Base-by-base conservation (phyloP, 2,888 invertebrate species). In the Xylocampa areola region DNA sequence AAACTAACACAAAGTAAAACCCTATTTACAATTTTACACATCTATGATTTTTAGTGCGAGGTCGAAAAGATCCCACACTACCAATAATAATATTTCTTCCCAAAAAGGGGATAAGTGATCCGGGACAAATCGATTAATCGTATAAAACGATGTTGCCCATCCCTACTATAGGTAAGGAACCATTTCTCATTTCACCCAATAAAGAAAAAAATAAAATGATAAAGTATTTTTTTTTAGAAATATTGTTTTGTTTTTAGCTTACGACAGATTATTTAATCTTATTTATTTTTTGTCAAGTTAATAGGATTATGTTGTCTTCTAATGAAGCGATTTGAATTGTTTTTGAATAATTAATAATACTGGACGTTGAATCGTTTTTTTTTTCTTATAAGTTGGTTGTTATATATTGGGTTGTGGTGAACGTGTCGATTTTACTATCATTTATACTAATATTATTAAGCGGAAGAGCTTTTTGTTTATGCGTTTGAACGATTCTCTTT, bases 111-210 rank as follows among this genome's bases (percentile, higher is more conserved):
- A 63, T 67, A 63, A 60, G 54, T 59, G 67, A 61, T 59, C 50
- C 59, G 44, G 25, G 53, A 57, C 48, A 59, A 70, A 63, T 60
- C 51, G 62, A 71, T 75, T 76, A 76, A 49, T 45, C 48, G 21
- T 17, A 44, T 49, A 54, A 66, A 67, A 55, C 53, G 62, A 45
- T 51, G 53, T 51, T 37, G 39, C 41, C 47, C 19, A 40, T 64
- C 30, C 27, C 36, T 25, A 57, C 53, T 69, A 57, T 44, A 49
- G n/a, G n/a, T n/a, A n/a, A 16, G 33, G 35, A n/a, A 47, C 29
- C 53, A 65, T 55, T 66, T 73, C 54, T 72, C 41, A 59, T 52
- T 58, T 57, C 5, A 32, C 16, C 48, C 4, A n/a, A n/a, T n/a
- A 2, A 35, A 44, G 45, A 27, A 47, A 19, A 50, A 48, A 48